These are phyloP conservation scores for Ephestia elutella DNA, from an alignment of 1,140 invertebrate genomes.

Conservation along the genomic window DNA sequence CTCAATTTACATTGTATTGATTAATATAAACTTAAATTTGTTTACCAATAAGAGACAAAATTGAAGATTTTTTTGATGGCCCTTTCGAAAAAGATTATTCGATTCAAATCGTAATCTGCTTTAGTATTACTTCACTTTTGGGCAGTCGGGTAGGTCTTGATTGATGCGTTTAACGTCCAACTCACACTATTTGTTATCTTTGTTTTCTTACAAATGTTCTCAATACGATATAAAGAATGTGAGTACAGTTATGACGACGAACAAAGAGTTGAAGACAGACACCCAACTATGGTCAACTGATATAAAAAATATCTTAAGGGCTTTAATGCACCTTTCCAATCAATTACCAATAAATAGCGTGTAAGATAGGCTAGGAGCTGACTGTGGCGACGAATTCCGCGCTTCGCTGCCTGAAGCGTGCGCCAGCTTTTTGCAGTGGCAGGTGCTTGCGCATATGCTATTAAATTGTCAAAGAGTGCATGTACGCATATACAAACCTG, in stretches of 20 bases:
- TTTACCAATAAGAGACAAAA: too few relatives aligned
- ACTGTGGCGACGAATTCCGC: conserved; percentile 65
- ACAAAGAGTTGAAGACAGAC: conserved; percentile 15
- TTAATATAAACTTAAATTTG: too few relatives aligned
- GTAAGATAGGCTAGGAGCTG: conserved; percentile 61
- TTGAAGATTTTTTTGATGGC: too few relatives aligned
- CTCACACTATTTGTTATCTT: neutral
- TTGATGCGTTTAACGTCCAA: too few relatives aligned
- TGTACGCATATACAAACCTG: conserved; percentile 29
- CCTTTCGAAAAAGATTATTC: too few relatives aligned
- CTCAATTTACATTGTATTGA: neutral
- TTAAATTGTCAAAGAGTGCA: conserved; percentile 71
- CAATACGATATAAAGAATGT: neutral
- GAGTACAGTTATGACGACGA: conserved; percentile 9
- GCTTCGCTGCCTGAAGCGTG: conserved; percentile 65
- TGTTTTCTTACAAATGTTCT: neutral
- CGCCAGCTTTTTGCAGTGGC: conserved; percentile 66
- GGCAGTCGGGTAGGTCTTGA: too few relatives aligned
- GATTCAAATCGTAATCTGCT: too few relatives aligned
- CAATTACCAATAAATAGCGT: conserved; percentile 68
- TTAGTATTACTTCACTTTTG: too few relatives aligned
- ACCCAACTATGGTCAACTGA: conserved; percentile 25
- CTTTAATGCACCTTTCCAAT: conserved; percentile 64
- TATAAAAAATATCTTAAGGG: conserved; percentile 28
- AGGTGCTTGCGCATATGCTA: conserved; percentile 69